These are phyloP conservation scores for Eupsilia transversa DNA, from an alignment of 2,888 invertebrate genomes.

Conservation along the genomic window DNA sequence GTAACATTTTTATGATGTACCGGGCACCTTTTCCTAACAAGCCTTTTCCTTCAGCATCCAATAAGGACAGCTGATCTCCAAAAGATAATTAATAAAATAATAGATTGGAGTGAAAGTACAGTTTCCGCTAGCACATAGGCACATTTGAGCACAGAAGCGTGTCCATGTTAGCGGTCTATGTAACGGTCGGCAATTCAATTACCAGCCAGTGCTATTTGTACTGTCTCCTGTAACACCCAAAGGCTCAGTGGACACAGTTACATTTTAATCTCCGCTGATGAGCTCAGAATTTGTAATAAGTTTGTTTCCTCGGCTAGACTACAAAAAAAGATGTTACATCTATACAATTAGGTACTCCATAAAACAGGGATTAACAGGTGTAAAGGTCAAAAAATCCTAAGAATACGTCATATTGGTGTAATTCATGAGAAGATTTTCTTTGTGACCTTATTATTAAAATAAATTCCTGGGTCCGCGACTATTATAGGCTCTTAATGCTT, in stretches of 20 bases:
- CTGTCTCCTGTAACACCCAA: slow-evolving; percentile 21
- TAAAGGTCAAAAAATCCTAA: too few species aligned
- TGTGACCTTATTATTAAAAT: not conserved
- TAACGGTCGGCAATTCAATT: slow-evolving; percentile 41
- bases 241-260: not conserved
- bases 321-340: not conserved
- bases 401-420: not conserved
- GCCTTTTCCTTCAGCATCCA: not conserved
- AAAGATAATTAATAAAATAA: not conserved
- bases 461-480: too few species aligned
- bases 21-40: not conserved
- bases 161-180: not conserved
- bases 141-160: not conserved
- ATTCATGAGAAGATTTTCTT: not conserved
- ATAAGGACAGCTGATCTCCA: not conserved
- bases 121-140: not conserved
- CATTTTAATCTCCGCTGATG: not conserved
- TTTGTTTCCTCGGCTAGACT: not conserved
- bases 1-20: not conserved
- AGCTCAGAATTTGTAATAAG: not conserved
- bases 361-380: not conserved
- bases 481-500: too few species aligned
- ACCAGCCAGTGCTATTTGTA: slow-evolving; percentile 30
- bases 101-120: not conserved
- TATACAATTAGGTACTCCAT: not conserved